phyloP scores from a whole-genome alignment of 2,888 invertebrate genomes.

The Chymomyza procnemis region DNA sequence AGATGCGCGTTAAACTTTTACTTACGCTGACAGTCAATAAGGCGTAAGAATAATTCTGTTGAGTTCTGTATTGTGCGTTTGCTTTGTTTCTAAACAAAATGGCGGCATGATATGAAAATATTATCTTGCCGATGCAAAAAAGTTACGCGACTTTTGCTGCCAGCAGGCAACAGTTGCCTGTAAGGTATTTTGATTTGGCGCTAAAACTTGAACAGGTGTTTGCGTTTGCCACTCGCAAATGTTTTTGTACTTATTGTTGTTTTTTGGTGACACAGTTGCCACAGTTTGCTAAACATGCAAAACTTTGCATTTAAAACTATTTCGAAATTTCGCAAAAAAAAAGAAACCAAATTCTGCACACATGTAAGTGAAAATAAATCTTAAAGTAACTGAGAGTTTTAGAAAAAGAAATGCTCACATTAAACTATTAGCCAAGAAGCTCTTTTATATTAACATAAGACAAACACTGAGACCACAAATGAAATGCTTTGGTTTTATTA shows the following conservation, averaged over 20 bases:
- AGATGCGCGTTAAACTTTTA: background rate
- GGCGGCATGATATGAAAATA: conserved; percentile 47
- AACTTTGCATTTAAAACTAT: conserved; percentile 1
- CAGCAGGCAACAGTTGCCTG: background rate
- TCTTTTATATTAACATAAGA: too few relatives aligned
- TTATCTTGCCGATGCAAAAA: conserved; percentile 36
- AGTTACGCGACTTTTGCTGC: conserved; percentile 17
- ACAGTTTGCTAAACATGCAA: conserved; percentile 61
- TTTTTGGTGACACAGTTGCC: conserved; percentile 42
- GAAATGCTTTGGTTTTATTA: too few relatives aligned
- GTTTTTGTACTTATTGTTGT: conserved; percentile 17
- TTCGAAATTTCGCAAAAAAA: background rate
- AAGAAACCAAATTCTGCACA: too few relatives aligned
- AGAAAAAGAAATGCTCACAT: too few relatives aligned
- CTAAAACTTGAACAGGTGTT: background rate
- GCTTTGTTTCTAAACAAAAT: conserved; percentile 33
- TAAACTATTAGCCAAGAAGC: too few relatives aligned
- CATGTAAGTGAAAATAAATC: background rate
- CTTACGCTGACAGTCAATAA: conserved; percentile 37
- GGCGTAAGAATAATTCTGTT: conserved; percentile 21
- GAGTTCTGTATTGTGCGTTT: conserved; percentile 12
- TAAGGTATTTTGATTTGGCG: background rate
- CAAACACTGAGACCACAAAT: too few relatives aligned
- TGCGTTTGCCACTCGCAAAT: background rate
- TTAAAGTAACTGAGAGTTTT: background rate